Evolutionary conservation across 1,140 invertebrate species (phyloP), one percentile per base, ranked within the genome.

Genomic region (Aphis gossypii): DNA sequence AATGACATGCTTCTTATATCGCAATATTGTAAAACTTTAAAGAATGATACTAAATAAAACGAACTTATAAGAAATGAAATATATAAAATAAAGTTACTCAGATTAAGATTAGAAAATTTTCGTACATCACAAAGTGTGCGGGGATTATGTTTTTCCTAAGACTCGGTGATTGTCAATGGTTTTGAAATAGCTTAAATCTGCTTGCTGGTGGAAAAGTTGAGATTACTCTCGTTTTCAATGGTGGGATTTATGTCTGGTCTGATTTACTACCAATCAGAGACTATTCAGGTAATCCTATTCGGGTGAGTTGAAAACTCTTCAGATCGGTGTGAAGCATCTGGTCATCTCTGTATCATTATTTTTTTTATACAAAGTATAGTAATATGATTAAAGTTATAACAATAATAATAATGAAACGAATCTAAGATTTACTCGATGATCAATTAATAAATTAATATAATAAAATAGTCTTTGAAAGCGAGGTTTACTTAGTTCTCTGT

Each of bases 231-330:
- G 18, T 87, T 87, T 86, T 48, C 84, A 87, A 87, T n/a, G 18
- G 44, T 87, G 84, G 30, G 25, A 87, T 87, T 87, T 87, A 48
- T 20, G 44, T 48, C 41, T 46, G 11, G 84, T 87, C 44, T 87
- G 44, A 46, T 48, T 87, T 46, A 87, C 46, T 48, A 87, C 25
- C 44, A 48, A 87, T 87, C 41, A 48, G 44, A 35, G 44, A 87
- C 41, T 87, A 48, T 48, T 87, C 84, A 87, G 41, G 44, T 48
- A 87, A 87, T 86, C 38, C 38, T 86, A n/a, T 87, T 87, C 84
- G 23, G 30, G 44, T 9, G 25, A 48, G 25, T 48, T 6, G 83
- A 87, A 48, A 87, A 87, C 46, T 48, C 20, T 86, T 30, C 60
- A 76, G n/a, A 14, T 6, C 60, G 3, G 11, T 18, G 14, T 18